Conservation (phyloP, 1,140 invertebrate genomes). For the Heliothis virescens region DNA sequence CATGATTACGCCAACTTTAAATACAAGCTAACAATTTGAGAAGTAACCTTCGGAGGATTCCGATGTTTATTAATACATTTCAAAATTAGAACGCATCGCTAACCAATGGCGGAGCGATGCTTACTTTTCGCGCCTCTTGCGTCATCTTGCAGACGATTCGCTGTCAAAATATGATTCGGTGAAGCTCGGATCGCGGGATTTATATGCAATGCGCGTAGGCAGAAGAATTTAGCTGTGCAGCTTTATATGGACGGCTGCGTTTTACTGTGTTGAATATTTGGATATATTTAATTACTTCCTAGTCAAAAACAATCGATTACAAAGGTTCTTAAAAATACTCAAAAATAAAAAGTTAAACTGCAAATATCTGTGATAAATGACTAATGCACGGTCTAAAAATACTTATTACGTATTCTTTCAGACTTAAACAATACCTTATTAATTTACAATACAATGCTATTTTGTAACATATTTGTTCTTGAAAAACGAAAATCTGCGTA, state of each 20-base stretch:
- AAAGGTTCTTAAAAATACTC: not conserved
- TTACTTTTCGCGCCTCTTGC: conserved; percentile 31
- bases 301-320: too few species aligned
- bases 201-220: conserved; percentile 27
- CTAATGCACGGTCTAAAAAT: too few species aligned
- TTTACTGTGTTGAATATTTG: not conserved
- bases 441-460: conserved; percentile 19
- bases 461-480: conserved; percentile 29
- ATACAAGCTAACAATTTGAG: not conserved
- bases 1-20: not conserved
- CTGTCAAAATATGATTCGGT: conserved; percentile 29
- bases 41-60: conserved; percentile 17
- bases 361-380: not conserved
- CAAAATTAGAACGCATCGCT: conserved; percentile 37
- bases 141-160: conserved; percentile 24
- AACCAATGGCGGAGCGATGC: conserved; percentile 18
- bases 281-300: too few species aligned
- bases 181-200: not conserved
- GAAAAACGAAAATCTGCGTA: conserved; percentile 3
- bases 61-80: conserved; percentile 20
- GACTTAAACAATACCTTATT: conserved; percentile 13
- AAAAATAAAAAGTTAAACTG: not conserved
- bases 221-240: not conserved
- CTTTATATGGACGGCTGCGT: not conserved
- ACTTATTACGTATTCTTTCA: too few species aligned